A percentile compares a stretch with the other conserved stretches of the same genome.
phyloP scores from a whole-genome alignment of 1,140 invertebrate species.

The Phocides pigmalion region DNA sequence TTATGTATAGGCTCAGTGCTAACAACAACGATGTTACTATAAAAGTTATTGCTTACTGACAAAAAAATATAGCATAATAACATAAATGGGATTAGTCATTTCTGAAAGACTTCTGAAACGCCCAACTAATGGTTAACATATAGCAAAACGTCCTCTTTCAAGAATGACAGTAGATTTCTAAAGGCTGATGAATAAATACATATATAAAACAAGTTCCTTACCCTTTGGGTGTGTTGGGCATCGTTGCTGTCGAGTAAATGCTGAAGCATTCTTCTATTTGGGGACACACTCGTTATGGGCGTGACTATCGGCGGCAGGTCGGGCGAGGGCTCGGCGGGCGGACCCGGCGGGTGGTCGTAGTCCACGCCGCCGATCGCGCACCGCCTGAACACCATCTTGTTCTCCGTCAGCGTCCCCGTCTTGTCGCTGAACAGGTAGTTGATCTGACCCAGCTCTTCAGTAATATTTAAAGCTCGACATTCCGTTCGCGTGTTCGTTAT shows the following conservation, averaged over 20 bases:
- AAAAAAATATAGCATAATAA: too few species aligned
- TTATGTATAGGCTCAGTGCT: not conserved
- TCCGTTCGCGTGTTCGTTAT: slow-evolving; percentile 94
- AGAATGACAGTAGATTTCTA: too few species aligned
- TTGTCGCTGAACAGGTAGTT: slow-evolving; percentile 99
- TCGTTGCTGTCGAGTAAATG: slow-evolving; percentile 82
- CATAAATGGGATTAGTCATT: too few species aligned
- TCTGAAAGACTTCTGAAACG: too few species aligned
- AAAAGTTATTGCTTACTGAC: too few species aligned
- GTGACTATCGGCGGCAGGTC: slow-evolving; percentile 83
- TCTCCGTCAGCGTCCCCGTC: slow-evolving; percentile 98
- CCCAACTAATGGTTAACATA: too few species aligned
- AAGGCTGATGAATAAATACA: too few species aligned
- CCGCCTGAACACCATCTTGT: slow-evolving; percentile 97
- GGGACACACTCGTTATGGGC: slow-evolving; percentile 82
- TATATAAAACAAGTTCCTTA: slow-evolving; percentile 31
- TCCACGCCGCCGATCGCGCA: slow-evolving; percentile 95
- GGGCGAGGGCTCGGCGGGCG: slow-evolving; percentile 79
- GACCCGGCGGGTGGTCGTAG: slow-evolving; percentile 91
- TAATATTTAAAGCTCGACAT: slow-evolving; percentile 97
- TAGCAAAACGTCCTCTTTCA: too few species aligned
- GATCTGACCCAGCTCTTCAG: slow-evolving; percentile 98
- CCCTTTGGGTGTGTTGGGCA: slow-evolving; percentile 72
- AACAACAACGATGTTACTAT: too few species aligned
- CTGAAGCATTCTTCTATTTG: slow-evolving; percentile 88